phyloP scores from a whole-genome alignment of 2,113 vertebrate species.

The Campylomormyrus numenius region DNA sequence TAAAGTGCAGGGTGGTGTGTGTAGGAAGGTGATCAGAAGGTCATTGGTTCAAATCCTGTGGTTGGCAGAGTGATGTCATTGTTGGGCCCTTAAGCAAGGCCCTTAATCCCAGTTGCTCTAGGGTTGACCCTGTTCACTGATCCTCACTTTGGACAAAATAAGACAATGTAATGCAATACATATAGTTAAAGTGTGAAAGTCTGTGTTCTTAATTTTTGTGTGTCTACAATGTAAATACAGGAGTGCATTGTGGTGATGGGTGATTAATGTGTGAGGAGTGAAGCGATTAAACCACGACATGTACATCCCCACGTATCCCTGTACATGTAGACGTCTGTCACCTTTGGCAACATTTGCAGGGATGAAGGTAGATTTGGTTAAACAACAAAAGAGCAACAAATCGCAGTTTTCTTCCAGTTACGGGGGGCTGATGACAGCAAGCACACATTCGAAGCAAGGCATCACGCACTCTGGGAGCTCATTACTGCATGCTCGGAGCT shows the following conservation, averaged over 20 bases:
- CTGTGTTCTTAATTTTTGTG: neutral
- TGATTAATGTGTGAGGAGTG: neutral
- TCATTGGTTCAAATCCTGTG: neutral
- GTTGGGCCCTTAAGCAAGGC: neutral
- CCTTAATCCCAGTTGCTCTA: neutral
- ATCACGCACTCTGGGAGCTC: conserved; percentile 60
- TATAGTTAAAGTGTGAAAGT: neutral
- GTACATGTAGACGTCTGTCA: neutral
- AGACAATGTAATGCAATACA: neutral
- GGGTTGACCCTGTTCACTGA: neutral
- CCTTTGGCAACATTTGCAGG: neutral
- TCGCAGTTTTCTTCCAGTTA: conserved; percentile 30
- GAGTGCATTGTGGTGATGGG: neutral
- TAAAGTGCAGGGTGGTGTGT: neutral
- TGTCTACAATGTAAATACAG: neutral
- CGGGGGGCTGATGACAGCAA: conserved; percentile 20
- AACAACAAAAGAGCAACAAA: conserved; percentile 16
- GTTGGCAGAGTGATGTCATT: neutral
- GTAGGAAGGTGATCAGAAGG: neutral
- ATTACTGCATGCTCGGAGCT: conserved; percentile 54
- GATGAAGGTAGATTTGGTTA: neutral
- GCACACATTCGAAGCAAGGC: conserved; percentile 36
- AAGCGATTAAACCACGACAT: neutral
- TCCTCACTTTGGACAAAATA: neutral
- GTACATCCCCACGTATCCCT: neutral